Evolutionary conservation across 2,888 invertebrate genomes (phyloP).

Genomic region (Sphinx pinastri): DNA sequence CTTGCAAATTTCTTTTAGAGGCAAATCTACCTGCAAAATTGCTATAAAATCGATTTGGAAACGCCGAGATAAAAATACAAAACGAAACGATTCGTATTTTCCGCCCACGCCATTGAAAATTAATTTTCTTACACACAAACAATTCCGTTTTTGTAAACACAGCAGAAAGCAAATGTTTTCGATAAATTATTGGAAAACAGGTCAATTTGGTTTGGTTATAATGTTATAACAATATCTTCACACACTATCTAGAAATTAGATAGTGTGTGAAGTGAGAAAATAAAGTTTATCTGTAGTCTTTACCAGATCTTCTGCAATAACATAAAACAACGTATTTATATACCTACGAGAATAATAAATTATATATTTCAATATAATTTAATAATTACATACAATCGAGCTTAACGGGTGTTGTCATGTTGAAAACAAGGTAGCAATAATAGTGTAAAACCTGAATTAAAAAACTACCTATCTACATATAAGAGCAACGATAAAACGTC

Average conservation of each 20-base stretch:
- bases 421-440: no score
- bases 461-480: no score
- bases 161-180: background rate
- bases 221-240: background rate
- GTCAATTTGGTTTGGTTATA: background rate
- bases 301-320: no score
- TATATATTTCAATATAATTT: no score
- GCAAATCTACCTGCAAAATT: conserved; percentile 17
- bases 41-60: background rate
- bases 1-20: conserved; percentile 25
- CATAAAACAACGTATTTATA: no score
- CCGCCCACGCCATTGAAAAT: background rate
- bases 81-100: background rate
- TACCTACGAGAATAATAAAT: no score
- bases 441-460: no score
- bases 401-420: no score
- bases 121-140: background rate
- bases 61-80: background rate
- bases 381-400: no score
- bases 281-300: no score
- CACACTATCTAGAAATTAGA: background rate
- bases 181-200: background rate
- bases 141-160: background rate
- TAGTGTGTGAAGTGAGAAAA: background rate
- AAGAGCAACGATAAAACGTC: no score